Conservation (phyloP, 2,113 vertebrate species). For the Poeciliopsis prolifica region DNA sequence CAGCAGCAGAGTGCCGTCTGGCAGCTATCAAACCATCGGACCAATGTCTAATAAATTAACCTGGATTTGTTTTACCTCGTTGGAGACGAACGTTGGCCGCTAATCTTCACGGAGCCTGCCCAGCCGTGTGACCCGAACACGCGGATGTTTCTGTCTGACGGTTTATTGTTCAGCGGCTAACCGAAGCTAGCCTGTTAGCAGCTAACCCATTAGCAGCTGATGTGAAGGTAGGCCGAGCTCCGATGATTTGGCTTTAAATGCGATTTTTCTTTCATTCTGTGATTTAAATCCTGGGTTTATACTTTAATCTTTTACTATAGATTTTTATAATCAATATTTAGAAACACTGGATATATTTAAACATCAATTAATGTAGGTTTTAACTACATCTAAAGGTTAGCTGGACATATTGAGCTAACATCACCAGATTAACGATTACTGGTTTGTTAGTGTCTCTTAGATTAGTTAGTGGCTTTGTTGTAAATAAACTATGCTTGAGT, state of each 20-base stretch:
- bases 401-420: background rate
- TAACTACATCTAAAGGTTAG: background rate
- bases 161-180: constrained; percentile 24
- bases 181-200: constrained; percentile 49
- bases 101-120: background rate
- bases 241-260: background rate
- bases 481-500: background rate
- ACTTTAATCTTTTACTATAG: background rate
- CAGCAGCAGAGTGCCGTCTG: constrained; percentile 62
- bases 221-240: background rate
- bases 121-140: background rate
- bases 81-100: constrained; percentile 18
- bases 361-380: background rate
- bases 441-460: background rate
- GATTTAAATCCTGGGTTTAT: background rate
- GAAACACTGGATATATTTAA: background rate
- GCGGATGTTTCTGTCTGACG: constrained; percentile 35
- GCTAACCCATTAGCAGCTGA: background rate
- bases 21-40: constrained; percentile 57
- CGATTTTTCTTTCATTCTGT: background rate
- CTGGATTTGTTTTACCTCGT: background rate
- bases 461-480: background rate
- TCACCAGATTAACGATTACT: background rate
- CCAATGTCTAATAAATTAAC: constrained; percentile 41
- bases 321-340: background rate